Conservation (phyloP, 2,888 invertebrate genomes). For the Polydrusus pterygomalis region DNA sequence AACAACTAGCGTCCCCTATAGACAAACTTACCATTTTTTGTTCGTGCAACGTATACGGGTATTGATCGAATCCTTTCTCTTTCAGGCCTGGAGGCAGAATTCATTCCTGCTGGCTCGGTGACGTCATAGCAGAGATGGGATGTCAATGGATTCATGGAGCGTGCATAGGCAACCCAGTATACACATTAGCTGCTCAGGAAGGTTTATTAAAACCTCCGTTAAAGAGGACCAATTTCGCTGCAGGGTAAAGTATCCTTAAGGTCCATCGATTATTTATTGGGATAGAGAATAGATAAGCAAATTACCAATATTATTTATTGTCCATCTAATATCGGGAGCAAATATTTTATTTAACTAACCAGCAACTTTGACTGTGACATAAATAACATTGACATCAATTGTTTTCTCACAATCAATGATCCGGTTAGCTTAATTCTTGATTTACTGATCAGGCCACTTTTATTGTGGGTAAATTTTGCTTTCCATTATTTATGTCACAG, state of each 20-base stretch:
- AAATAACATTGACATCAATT: too few species aligned
- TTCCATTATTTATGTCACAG: too few species aligned
- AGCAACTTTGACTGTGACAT: too few species aligned
- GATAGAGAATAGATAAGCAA: neutral
- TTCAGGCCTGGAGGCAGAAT: slow-evolving; percentile 85
- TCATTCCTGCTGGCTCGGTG: slow-evolving; percentile 85
- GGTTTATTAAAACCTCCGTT: slow-evolving; percentile 78
- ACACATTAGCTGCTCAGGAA: slow-evolving; percentile 81
- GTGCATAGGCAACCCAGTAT: slow-evolving; percentile 82
- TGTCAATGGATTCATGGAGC: slow-evolving; percentile 84
- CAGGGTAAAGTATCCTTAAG: slow-evolving; percentile 27
- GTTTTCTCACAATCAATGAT: too few species aligned
- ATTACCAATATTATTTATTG: too few species aligned
- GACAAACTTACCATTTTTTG: neutral
- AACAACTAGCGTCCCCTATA: neutral
- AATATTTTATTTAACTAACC: too few species aligned
- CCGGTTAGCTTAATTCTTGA: too few species aligned
- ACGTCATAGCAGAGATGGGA: slow-evolving; percentile 85
- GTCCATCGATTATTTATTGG: neutral
- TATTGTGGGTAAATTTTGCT: too few species aligned
- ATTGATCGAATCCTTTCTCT: slow-evolving; percentile 21
- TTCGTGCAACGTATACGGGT: neutral
- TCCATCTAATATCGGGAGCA: too few species aligned
- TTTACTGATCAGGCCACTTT: too few species aligned
- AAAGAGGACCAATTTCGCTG: slow-evolving; percentile 44